Evolutionary conservation across 2,888 invertebrate species (phyloP).

Genomic region (Gymnoscelis rufifasciata): DNA sequence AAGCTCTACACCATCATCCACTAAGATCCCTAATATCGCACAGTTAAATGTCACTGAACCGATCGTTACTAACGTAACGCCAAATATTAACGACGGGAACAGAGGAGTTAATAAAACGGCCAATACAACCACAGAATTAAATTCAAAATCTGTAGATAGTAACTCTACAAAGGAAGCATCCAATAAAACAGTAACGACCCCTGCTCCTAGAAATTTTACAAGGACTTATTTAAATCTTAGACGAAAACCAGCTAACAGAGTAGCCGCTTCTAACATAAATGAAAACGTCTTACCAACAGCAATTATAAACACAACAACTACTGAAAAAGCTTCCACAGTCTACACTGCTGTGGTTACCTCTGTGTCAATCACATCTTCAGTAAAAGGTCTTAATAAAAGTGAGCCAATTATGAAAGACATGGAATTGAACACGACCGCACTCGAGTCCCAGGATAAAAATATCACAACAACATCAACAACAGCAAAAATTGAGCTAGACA

Average conservation of each 20-base stretch:
- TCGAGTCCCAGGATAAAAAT: slow-evolving; percentile 34
- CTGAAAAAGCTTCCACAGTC: slow-evolving; percentile 69
- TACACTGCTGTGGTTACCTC: slow-evolving; percentile 76
- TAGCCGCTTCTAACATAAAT: slow-evolving; percentile 49
- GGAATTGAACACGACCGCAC: slow-evolving; percentile 44
- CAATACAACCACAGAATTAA: slow-evolving; percentile 30
- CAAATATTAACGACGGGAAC: slow-evolving; percentile 40
- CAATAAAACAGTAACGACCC: slow-evolving; percentile 42
- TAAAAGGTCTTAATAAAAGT: slow-evolving; percentile 69
- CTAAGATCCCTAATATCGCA: slow-evolving; percentile 48
- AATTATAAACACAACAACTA: slow-evolving; percentile 57
- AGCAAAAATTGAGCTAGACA: slow-evolving; percentile 48
- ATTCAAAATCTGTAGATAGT: slow-evolving; percentile 32
- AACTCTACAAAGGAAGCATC: slow-evolving; percentile 37
- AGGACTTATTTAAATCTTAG: slow-evolving; percentile 60
- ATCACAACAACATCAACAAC: slow-evolving; percentile 41
- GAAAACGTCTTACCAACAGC: slow-evolving; percentile 43
- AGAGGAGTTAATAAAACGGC: slow-evolving; percentile 42
- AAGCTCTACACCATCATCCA: slow-evolving; percentile 49
- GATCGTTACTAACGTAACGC: slow-evolving; percentile 44
- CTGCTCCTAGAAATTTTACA: slow-evolving; percentile 56
- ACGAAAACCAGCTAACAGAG: slow-evolving; percentile 52
- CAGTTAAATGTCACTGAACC: slow-evolving; percentile 58
- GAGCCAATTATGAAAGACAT: slow-evolving; percentile 48
- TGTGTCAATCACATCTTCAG: slow-evolving; percentile 73